phyloP scores from a whole-genome alignment of 2,797 vertebrate species.

The Chiroxiphia lanceolata region DNA sequence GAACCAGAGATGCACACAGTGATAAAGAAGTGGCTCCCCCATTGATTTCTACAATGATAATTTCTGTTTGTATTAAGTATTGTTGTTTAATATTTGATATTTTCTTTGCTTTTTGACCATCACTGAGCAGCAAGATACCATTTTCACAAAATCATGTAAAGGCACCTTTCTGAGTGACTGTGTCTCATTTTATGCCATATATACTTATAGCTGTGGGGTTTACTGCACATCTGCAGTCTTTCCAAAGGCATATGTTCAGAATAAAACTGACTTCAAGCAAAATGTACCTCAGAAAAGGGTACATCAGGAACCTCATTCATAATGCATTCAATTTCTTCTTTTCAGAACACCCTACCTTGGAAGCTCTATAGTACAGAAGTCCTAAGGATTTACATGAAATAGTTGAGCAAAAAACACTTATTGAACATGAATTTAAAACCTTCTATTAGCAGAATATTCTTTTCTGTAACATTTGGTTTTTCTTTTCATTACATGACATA shows the following conservation, averaged over 20 bases:
- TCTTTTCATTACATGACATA: background rate
- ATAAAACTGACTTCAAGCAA: background rate
- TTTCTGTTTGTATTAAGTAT: background rate
- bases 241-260: background rate
- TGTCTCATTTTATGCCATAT: background rate
- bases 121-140: background rate
- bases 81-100: background rate
- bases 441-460: background rate
- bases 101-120: background rate
- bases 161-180: background rate
- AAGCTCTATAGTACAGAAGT: background rate
- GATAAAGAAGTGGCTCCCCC: background rate
- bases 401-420: background rate
- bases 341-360: background rate
- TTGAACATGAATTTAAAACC: background rate
- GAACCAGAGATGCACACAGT: background rate
- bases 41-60: background rate
- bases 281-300: background rate
- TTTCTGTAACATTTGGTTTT: background rate
- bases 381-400: background rate
- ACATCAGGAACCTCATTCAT: background rate
- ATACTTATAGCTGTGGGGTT: background rate
- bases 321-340: background rate
- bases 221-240: background rate
- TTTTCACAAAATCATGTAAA: background rate